Percentiles rank a stretch among this genome's conserved stretches.
phyloP scores from a whole-genome alignment of 2,113 vertebrate species.

The Pterocles burchelli region DNA sequence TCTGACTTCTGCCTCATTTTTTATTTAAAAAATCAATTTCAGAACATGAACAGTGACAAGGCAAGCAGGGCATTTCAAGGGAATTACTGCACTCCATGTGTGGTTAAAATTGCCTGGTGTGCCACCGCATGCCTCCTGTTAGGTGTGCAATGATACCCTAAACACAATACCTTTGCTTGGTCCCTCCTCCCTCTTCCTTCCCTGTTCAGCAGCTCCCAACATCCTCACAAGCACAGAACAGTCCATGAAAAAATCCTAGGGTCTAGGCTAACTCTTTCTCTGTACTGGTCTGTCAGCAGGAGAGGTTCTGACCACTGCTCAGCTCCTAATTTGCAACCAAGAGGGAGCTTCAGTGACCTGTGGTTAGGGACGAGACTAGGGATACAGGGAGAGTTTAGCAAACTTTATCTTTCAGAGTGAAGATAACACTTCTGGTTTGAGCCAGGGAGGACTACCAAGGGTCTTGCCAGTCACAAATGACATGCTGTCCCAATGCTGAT shows the following conservation, averaged over 20 bases:
- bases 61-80: not conserved
- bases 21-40: slow-evolving; percentile 15
- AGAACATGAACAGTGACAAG: not conserved
- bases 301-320: not conserved
- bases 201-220: not conserved
- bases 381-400: not conserved
- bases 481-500: accelerated
- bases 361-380: not conserved
- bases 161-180: not conserved
- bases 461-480: not conserved
- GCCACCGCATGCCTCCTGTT: not conserved
- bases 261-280: not conserved
- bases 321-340: not conserved
- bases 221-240: not conserved
- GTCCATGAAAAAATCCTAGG: not conserved
- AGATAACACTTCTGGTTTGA: not conserved
- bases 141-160: not conserved
- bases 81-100: not conserved
- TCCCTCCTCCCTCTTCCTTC: not conserved
- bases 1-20: slow-evolving; percentile 23
- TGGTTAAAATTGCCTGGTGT: not conserved
- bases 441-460: not conserved
- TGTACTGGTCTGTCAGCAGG: not conserved
- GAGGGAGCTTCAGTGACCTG: not conserved
- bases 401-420: not conserved